Base-by-base conservation (phyloP, 2,113 vertebrate species). In the Geothlypis trichas region DNA sequence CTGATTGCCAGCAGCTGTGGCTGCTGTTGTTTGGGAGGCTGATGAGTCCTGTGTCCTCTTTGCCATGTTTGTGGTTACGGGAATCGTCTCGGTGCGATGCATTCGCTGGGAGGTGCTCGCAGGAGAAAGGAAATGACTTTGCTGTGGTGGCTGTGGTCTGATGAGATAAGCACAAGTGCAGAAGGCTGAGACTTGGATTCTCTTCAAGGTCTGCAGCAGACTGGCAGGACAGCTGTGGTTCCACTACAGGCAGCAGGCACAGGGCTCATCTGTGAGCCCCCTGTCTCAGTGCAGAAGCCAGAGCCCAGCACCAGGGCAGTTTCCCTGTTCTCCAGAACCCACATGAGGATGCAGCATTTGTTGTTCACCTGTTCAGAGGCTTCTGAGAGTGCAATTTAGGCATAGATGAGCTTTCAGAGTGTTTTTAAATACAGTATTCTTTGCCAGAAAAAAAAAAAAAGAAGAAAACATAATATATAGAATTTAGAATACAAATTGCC, bases 151-250 rank as follows among this genome's bases (percentile, higher is more conserved):
- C 54, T 84, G 78, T 87, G 90, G 72, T 71, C 79, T 78, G 84
- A 33, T 89, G 93, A 93, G 93, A 96, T 92, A 90, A 96, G 83
- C 76, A 71, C 89, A 90, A 78, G 58, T 44, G 68, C 85, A 93
- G 67, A 83, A 77, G 51, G 75, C 59, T 84, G 88, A 57, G 76
- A 35, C 72, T 95, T 87, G 80, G 86, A 81, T 84, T 93, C 65
- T 20, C 51, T 61, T 92, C 73, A 63, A 35, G 66, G 39, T 76
- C 13, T 88, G 68, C 72, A 67, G 51, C 1, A 1, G 8, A 9
- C 18, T 66, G 72, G 24, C 59, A 69, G 87, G 39, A 11, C 3
- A 35, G 47, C 65, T 3, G 2, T 49, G 49, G 41, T 77, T 59
- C 28, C 41, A 5, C 27, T 37, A 15, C 65, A 74, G 74, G 46